Evolutionary conservation across 1,140 invertebrate genomes (phyloP).

Genomic region (Magallana gigas): DNA sequence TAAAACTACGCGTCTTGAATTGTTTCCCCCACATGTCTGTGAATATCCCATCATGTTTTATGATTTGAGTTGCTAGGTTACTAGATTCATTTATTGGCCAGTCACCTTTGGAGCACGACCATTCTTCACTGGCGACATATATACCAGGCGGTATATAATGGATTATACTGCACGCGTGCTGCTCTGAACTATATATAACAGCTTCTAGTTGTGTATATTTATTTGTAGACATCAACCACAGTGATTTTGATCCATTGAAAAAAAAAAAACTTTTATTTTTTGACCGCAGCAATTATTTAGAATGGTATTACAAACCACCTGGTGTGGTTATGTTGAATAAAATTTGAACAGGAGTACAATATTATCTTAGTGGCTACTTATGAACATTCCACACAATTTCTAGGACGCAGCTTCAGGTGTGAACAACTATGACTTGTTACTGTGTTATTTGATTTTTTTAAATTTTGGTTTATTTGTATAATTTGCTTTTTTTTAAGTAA

Average conservation of each 20-base stretch:
- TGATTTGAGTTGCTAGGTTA: conserved; percentile 33
- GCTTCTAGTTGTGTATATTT: conserved; percentile 23
- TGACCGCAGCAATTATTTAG: conserved; percentile 16
- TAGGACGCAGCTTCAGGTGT: conserved; percentile 16
- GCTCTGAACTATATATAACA: not conserved
- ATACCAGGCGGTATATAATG: conserved; percentile 12
- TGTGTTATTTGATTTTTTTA: conserved; percentile 10
- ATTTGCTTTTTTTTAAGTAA: conserved; percentile 19
- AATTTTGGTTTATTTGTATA: conserved; percentile 18
- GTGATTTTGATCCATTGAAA: not conserved
- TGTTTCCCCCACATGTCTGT: conserved; percentile 1
- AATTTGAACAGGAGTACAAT: conserved; percentile 11
- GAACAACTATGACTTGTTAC: not conserved
- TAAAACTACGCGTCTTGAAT: conserved; percentile 1
- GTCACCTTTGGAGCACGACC: conserved; percentile 32
- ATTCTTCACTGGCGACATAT: conserved; percentile 24
- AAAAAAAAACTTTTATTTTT: not conserved
- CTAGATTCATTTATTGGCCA: conserved; percentile 20
- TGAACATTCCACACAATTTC: conserved; percentile 19
- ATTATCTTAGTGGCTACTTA: not conserved
- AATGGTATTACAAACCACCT: not conserved
- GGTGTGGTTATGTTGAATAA: conserved; percentile 4
- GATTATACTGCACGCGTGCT: conserved; percentile 1
- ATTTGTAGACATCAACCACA: not conserved
- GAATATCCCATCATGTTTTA: conserved; percentile 13